Base-by-base conservation (phyloP, 2,888 invertebrate genomes). In the Leptothorax acervorum region DNA sequence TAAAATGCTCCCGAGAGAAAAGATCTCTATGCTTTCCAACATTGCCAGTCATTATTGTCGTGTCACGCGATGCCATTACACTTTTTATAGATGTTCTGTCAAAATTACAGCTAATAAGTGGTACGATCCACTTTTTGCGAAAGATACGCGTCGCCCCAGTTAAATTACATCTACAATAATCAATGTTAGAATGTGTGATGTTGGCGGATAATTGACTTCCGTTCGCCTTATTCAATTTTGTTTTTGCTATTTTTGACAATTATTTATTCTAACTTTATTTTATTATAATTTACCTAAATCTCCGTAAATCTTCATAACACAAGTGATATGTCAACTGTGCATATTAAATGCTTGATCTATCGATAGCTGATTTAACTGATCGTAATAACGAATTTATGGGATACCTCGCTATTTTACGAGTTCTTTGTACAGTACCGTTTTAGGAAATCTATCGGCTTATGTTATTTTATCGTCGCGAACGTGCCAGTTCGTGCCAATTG, bases 401-500 rank as follows among this genome's bases (percentile, higher is more conserved):
- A 31, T 55, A 45, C n/a, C n/a, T 15, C 15, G 51, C 28, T 48
- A 66, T 74, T 86, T 87, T 15, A 74, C 45, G 75, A 76, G 83
- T 85, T 86, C 3, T 31, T 9, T 35, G 57, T 39, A 8, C 65
- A 55, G 48, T 4, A 31, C 35, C 28, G 63, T 83, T 86, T 82
- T 88, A 76, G 84, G 82, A 90, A 90, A 82, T 42, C 68, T 76
- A 90, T 85, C 39, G 68, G 70, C 65, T 57, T 70, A 31, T n/a
- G 68, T 83, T 84, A 75, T 12, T 39, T 74, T 68, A 39, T 35
- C 57, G 81, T 79, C 68, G 82, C 66, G 39, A 48, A 82, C 74
- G 89, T 84, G 86, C 86, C 76, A 89, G 84, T 89, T 91, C 82
- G 87, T 85, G 84, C 86, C 90, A 90, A 91, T 92, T 92, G 90